phyloP scores from a whole-genome alignment of 2,797 vertebrate species.

The Streptopelia turtur region DNA sequence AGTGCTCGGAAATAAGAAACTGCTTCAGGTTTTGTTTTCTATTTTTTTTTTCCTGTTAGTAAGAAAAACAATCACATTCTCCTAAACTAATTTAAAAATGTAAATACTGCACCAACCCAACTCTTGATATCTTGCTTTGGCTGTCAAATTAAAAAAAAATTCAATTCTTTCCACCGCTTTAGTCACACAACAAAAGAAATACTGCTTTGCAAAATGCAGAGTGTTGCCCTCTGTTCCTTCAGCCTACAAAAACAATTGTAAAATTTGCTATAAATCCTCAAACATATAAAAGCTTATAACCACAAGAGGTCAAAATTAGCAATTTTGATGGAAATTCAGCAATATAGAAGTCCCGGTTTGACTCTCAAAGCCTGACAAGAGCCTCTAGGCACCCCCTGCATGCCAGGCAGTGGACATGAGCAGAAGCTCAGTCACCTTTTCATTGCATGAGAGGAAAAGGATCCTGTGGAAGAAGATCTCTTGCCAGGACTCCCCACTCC shows the following conservation, averaged over 20 bases:
- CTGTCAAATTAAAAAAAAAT: constrained; percentile 28
- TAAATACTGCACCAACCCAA: constrained; percentile 18
- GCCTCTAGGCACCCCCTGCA: neutral
- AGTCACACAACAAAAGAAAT: constrained; percentile 16
- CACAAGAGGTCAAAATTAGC: neutral
- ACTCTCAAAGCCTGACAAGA: neutral
- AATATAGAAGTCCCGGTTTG: neutral
- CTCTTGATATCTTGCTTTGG: constrained; percentile 19
- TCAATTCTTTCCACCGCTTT: constrained; percentile 28
- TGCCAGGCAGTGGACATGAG: neutral
- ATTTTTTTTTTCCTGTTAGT: neutral
- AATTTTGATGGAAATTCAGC: neutral
- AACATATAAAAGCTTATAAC: neutral
- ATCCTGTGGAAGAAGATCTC: neutral
- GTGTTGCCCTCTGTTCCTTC: neutral
- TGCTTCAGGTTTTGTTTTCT: neutral
- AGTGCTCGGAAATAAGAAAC: neutral
- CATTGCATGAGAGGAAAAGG: neutral
- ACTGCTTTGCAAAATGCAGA: neutral
- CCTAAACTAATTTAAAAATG: constrained; percentile 23
- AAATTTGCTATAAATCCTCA: neutral
- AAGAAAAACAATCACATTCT: neutral
- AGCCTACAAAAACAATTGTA: neutral
- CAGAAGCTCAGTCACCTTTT: neutral
- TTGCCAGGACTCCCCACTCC: neutral